Conservation (phyloP, 2,888 invertebrate species). For the Andrena trimmerana region DNA sequence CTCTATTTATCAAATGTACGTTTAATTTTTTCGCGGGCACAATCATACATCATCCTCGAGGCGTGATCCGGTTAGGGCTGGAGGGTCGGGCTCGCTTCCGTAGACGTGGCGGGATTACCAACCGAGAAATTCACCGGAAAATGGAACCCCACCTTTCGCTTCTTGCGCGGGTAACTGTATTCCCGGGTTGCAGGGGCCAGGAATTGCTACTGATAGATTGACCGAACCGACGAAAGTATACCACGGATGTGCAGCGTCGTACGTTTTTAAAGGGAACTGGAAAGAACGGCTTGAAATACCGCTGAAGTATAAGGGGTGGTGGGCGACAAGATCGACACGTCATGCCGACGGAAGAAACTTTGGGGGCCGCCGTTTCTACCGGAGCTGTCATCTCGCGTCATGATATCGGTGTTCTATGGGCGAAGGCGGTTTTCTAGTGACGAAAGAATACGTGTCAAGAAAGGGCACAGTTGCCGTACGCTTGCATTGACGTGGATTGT, state of each 20-base stretch:
- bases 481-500: not conserved
- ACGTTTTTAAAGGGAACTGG: slow-evolving; percentile 44
- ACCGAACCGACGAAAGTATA: slow-evolving; percentile 55
- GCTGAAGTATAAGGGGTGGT: slow-evolving; percentile 43
- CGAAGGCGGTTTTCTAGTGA: slow-evolving; percentile 13
- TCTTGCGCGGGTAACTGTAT: slow-evolving; percentile 59
- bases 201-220: slow-evolving; percentile 76
- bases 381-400: slow-evolving; percentile 53
- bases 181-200: slow-evolving; percentile 49
- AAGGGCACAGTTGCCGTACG: slow-evolving; percentile 19
- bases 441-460: slow-evolving; percentile 20
- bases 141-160: slow-evolving; percentile 61
- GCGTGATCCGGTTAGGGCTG: slow-evolving; percentile 79
- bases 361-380: slow-evolving; percentile 49
- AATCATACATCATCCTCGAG: slow-evolving; percentile 81
- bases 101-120: slow-evolving; percentile 82
- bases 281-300: slow-evolving; percentile 49
- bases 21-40: slow-evolving; percentile 83
- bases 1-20: slow-evolving; percentile 84
- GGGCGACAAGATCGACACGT: slow-evolving; percentile 56
- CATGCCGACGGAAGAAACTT: slow-evolving; percentile 46
- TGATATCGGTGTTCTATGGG: slow-evolving; percentile 52
- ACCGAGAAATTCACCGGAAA: slow-evolving; percentile 78
- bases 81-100: slow-evolving; percentile 69
- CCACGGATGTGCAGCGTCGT: slow-evolving; percentile 40